A percentile compares a stretch with the other conserved stretches of the same genome.
phyloP scores from a whole-genome alignment of 2,113 vertebrate genomes.

The Gadus macrocephalus region DNA sequence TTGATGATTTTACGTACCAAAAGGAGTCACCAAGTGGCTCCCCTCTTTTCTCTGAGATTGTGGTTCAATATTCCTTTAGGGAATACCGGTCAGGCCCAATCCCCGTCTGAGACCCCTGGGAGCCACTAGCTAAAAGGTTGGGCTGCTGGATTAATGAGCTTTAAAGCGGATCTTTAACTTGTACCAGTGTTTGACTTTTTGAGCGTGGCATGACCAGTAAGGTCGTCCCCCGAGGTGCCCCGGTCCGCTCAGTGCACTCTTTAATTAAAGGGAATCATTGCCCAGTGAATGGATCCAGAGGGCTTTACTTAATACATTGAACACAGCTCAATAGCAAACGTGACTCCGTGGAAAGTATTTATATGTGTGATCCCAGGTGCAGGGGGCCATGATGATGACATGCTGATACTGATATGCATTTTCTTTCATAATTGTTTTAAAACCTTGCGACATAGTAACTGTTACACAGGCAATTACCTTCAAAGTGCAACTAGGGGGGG shows the following conservation, averaged over 20 bases:
- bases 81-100: constrained; percentile 51
- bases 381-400: neutral
- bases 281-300: constrained; percentile 47
- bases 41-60: constrained; percentile 14
- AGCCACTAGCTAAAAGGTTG: constrained; percentile 33
- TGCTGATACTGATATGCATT: neutral
- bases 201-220: constrained; percentile 36
- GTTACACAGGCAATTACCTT: no score
- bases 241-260: constrained; percentile 54
- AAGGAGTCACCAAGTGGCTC: constrained; percentile 11
- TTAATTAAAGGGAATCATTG: constrained; percentile 73
- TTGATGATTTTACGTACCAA: constrained; percentile 29
- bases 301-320: constrained; percentile 64
- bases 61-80: constrained; percentile 40
- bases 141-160: constrained; percentile 56
- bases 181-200: constrained; percentile 52
- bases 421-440: neutral
- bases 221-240: constrained; percentile 45
- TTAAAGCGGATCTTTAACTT: constrained; percentile 55
- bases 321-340: constrained; percentile 53
- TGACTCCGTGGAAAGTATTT: constrained; percentile 32
- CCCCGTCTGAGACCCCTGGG: constrained; percentile 46
- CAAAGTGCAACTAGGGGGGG: no score
- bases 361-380: constrained; percentile 8
- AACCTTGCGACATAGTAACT: no score